These are phyloP conservation scores for Gallinago paraguaiae DNA, from an alignment of 2,113 vertebrate genomes.

Conservation along the genomic window DNA sequence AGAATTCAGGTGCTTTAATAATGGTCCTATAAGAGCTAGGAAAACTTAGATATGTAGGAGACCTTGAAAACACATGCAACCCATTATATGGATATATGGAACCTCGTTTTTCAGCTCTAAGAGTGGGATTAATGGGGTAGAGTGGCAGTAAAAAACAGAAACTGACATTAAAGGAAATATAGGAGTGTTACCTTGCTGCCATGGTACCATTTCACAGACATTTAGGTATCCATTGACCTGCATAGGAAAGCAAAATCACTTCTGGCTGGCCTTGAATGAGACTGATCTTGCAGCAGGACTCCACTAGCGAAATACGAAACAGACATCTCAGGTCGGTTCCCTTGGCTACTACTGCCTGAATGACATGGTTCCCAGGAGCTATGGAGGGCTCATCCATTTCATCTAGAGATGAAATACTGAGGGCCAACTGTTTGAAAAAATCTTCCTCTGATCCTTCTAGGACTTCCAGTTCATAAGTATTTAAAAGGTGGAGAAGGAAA, in stretches of 20 bases:
- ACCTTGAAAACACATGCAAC: background rate
- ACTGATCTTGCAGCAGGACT: background rate
- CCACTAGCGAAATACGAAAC: background rate
- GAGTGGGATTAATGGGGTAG: constrained; percentile 14
- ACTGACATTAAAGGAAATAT: constrained; percentile 32
- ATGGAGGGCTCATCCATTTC: background rate
- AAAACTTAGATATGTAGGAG: background rate
- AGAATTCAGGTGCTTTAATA: background rate
- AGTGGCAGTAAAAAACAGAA: constrained; percentile 28
- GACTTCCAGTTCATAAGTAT: background rate
- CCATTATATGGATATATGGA: constrained; percentile 7
- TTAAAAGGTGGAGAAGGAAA: background rate
- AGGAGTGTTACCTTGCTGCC: background rate
- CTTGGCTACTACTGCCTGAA: background rate
- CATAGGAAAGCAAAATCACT: constrained; percentile 7
- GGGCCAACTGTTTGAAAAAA: background rate
- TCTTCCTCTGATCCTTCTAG: background rate
- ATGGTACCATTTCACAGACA: constrained; percentile 18
- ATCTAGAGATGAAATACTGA: background rate
- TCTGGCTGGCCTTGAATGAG: background rate
- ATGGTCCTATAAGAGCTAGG: background rate
- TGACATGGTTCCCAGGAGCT: rapidly evolving
- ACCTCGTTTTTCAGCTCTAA: background rate
- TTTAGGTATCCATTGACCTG: constrained; percentile 36
- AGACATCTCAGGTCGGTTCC: background rate